Conservation (phyloP, 2,888 invertebrate species). For the Pelosia muscerda region DNA sequence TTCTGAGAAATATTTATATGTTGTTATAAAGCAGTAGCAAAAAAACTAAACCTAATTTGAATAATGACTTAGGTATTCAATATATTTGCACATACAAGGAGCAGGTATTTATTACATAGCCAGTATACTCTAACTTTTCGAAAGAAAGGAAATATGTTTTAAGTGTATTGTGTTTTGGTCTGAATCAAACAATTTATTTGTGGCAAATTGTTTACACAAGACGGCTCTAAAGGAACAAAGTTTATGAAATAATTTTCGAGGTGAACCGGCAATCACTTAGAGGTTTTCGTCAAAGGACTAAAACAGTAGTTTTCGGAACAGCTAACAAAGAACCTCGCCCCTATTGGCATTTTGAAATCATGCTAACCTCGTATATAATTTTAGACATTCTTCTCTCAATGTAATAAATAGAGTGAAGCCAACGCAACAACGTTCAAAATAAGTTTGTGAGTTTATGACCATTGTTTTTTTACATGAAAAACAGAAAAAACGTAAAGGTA, state of each 20-base stretch:
- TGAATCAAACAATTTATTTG: slow-evolving; percentile 14
- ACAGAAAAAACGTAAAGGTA: no score
- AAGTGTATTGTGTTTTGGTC: slow-evolving; percentile 12
- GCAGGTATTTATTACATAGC: slow-evolving; percentile 3
- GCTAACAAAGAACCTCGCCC: slow-evolving; percentile 12
- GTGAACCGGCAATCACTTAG: slow-evolving; percentile 15
- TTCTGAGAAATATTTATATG: slow-evolving; percentile 29
- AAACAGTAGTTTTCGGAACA: slow-evolving; percentile 10
- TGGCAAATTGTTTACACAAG: slow-evolving; percentile 12
- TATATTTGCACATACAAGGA: slow-evolving; percentile 1
- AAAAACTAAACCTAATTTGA: slow-evolving; percentile 18
- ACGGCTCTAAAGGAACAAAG: slow-evolving; percentile 13
- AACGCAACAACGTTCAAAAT: not conserved
- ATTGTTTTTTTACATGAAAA: no score
- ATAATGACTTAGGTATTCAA: slow-evolving; percentile 9
- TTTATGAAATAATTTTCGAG: slow-evolving; percentile 16
- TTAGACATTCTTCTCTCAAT: slow-evolving; percentile 6
- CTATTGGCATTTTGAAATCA: slow-evolving; percentile 9
- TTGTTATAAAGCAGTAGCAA: slow-evolving; percentile 13
- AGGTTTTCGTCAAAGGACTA: slow-evolving; percentile 16
- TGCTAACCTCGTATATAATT: slow-evolving; percentile 8
- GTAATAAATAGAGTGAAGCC: slow-evolving; percentile 4
- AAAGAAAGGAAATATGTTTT: slow-evolving; percentile 9
- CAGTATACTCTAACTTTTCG: not conserved
- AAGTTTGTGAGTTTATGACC: no score